Evolutionary conservation across 2,113 vertebrate genomes (phyloP), one percentile per base, ranked within the genome.

Genomic region (Cnemophilus loriae): DNA sequence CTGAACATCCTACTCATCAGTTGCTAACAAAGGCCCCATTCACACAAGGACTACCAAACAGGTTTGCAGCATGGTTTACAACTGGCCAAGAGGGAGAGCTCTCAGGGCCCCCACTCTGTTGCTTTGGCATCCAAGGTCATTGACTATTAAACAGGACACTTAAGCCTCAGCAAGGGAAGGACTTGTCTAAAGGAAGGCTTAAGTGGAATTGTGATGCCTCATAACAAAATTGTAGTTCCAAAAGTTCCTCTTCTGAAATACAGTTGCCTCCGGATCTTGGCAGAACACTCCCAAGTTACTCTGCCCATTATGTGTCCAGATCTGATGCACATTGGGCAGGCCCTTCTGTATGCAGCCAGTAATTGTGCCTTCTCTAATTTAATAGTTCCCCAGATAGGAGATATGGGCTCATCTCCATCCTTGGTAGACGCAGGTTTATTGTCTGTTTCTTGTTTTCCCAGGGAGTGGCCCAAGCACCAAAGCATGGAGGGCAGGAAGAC

Each of bases 11-110:
- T 92, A 92, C 90, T 94, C 90, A 87, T 84, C 79, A 63, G 39
- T 21, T 3, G 1, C 37, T 94, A 94, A 97, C 96, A 96, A 97
- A 96, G 64, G 69, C 73, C 18, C 32, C 64, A 90, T 96, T 97
- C 93, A 97, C 83, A 76, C 0, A 5, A 44, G 28, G 64, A 50
- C 70, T 78, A 90, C 83, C 84, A 75, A 93, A 88, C 3, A 3
- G 88, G 88, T 95, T 96, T 90, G 47, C 77, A 78, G 35, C 39
- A 56, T 10, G 37, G 68, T 68, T 83, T 71, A 87, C 52, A 84
- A 23, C 44, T 47, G 44, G 73, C 33, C 44, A 37, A 75, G 76
- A 59, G 12, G 11, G 22, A 78, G 57, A 65, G 20, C 41, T 84
- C 70, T 95, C 76, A 86, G 73, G 78, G 15, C 35, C 11, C 16